These are phyloP conservation scores for Gnathonemus echidnorhynchus DNA, from an alignment of 2,113 vertebrate genomes.

Conservation along the genomic window DNA sequence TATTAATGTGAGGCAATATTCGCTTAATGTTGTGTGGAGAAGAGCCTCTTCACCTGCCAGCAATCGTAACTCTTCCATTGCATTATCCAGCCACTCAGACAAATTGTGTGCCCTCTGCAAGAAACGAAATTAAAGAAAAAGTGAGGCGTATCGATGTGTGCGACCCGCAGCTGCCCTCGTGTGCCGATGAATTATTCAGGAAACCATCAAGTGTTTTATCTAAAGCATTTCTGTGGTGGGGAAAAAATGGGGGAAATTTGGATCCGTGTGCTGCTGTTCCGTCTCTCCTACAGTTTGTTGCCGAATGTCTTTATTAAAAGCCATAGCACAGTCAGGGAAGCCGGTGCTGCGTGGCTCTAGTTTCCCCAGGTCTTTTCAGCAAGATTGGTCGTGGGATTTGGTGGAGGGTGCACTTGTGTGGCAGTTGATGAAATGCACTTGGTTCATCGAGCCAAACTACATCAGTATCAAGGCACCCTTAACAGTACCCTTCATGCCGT, in stretches of 20 bases:
- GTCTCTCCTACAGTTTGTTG: slow-evolving; percentile 34
- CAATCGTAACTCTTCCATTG: slow-evolving; percentile 3
- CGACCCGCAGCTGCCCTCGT: slow-evolving; percentile 54
- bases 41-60: not conserved
- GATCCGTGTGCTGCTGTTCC: slow-evolving; percentile 9
- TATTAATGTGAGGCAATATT: slow-evolving; percentile 15
- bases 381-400: not conserved
- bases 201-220: slow-evolving; percentile 54
- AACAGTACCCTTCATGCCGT: not conserved
- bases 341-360: not conserved
- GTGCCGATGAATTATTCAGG: slow-evolving; percentile 69
- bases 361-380: not conserved
- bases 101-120: slow-evolving; percentile 32
- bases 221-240: slow-evolving; percentile 6
- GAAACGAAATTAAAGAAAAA: slow-evolving; percentile 68
- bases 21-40: slow-evolving; percentile 5
- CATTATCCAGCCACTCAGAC: slow-evolving; percentile 50
- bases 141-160: slow-evolving; percentile 67
- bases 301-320: slow-evolving; percentile 17
- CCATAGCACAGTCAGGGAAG: not conserved
- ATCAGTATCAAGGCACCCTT: not conserved
- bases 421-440: not conserved
- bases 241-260: not conserved
- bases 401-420: not conserved
- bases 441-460: not conserved